phyloP scores from a whole-genome alignment of 1,140 invertebrate species.

The Epicauta chinensis region DNA sequence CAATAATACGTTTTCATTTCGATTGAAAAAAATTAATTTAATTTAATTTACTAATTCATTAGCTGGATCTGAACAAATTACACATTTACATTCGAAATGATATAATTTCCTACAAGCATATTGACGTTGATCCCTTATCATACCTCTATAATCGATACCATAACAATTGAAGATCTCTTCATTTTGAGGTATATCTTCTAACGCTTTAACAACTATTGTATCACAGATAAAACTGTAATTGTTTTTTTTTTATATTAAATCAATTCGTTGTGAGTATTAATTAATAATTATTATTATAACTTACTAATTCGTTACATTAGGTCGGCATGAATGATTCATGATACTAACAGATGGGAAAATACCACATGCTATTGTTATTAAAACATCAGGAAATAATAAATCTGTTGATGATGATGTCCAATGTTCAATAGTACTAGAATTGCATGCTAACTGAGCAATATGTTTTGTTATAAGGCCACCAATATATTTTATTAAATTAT shows the following conservation, averaged over 20 bases:
- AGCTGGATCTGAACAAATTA: constrained; percentile 30
- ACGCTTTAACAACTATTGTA: constrained; percentile 36
- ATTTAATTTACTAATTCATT: constrained; percentile 27
- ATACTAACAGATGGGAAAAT: constrained; percentile 84
- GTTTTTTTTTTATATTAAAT: neutral
- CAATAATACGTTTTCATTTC: neutral
- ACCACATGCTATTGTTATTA: constrained; percentile 69
- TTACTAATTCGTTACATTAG: constrained; percentile 74
- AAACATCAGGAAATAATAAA: constrained; percentile 34
- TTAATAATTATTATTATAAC: constrained; percentile 18
- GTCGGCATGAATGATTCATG: constrained; percentile 87
- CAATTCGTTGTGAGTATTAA: neutral
- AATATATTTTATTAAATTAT: constrained; percentile 43
- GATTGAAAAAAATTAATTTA: too few relatives aligned
- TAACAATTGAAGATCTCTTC: constrained; percentile 42
- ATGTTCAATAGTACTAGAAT: constrained; percentile 49
- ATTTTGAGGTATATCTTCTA: constrained; percentile 32
- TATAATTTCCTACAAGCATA: constrained; percentile 30
- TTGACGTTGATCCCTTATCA: constrained; percentile 29
- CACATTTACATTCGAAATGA: constrained; percentile 38
- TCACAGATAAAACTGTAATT: constrained; percentile 35
- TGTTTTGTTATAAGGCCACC: constrained; percentile 61
- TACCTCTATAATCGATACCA: constrained; percentile 34
- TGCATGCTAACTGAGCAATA: constrained; percentile 71
- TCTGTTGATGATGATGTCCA: constrained; percentile 30